Evolutionary conservation across 2,888 invertebrate genomes (phyloP).

Genomic region (Lymantria dispar): DNA sequence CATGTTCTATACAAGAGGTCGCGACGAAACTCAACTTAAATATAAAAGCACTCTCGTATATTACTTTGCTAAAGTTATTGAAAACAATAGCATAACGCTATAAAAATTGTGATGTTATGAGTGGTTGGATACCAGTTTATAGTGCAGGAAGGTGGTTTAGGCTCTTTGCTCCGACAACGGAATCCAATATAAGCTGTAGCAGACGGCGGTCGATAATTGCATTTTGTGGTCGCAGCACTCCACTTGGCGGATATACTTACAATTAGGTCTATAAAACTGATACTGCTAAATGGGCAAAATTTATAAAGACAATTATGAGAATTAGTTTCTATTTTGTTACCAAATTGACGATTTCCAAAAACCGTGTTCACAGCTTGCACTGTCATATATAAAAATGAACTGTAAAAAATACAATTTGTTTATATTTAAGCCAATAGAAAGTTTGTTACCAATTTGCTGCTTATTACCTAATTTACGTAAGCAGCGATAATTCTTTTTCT

Average conservation of each 20-base stretch:
- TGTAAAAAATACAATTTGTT: too few species aligned
- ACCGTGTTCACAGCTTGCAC: too few species aligned
- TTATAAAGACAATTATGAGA: too few species aligned
- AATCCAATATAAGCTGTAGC: conserved; percentile 72
- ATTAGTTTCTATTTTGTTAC: too few species aligned
- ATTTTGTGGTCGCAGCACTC: conserved; percentile 75
- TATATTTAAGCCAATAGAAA: too few species aligned
- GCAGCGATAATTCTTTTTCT: too few species aligned
- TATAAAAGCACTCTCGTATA: not conserved
- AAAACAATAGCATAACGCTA: conserved; percentile 6
- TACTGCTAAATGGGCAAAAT: too few species aligned
- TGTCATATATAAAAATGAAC: too few species aligned
- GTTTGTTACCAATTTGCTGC: too few species aligned
- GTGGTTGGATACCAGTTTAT: conserved; percentile 24
- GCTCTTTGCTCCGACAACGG: conserved; percentile 57
- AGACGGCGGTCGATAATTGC: conserved; percentile 78
- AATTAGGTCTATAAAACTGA: too few species aligned
- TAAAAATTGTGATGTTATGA: conserved; percentile 3
- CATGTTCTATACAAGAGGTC: not conserved
- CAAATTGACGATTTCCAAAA: too few species aligned
- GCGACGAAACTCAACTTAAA: not conserved
- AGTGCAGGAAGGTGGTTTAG: conserved; percentile 26
- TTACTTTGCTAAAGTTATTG: not conserved
- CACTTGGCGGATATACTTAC: conserved; percentile 64
- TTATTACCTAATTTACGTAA: too few species aligned